Evolutionary conservation across 2,797 vertebrate species (phyloP).

Genomic region (Trachurus trachurus): DNA sequence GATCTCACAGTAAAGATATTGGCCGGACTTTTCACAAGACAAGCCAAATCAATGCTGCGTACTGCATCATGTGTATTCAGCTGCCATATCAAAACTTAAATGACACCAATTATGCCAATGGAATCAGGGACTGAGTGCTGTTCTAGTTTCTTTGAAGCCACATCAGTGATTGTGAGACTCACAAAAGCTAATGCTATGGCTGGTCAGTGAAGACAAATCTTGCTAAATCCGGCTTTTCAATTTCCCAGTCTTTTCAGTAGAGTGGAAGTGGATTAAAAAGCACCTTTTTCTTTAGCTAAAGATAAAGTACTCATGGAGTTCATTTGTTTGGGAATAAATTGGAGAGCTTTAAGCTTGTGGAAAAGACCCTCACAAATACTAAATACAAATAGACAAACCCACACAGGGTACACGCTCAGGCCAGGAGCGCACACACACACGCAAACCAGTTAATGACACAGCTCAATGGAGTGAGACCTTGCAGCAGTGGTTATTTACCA

Average conservation of each 20-base stretch:
- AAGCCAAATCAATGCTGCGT: conserved; percentile 55
- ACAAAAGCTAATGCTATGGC: conserved; percentile 38
- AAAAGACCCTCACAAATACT: conserved; percentile 62
- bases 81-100: conserved; percentile 52
- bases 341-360: conserved; percentile 60
- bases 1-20: conserved; percentile 55
- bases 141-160: conserved; percentile 36
- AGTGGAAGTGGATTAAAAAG: conserved; percentile 60
- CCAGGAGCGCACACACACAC: conserved; percentile 21
- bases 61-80: conserved; percentile 41
- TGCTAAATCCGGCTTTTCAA: conserved; percentile 58
- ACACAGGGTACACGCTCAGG: conserved; percentile 45
- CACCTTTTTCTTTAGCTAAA: conserved; percentile 34
- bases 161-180: conserved; percentile 36
- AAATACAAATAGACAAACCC: conserved; percentile 66
- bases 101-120: conserved; percentile 65
- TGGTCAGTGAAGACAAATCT: conserved; percentile 31
- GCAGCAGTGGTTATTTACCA: conserved; percentile 72
- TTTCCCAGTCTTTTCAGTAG: conserved; percentile 30
- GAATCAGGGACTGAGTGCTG: conserved; percentile 38
- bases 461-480: conserved; percentile 71
- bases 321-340: conserved; percentile 63
- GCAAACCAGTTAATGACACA: conserved; percentile 74
- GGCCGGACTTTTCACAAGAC: conserved; percentile 46
- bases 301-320: conserved; percentile 41